Conservation (phyloP, 2,797 vertebrate genomes). For the Zalophus californianus region DNA sequence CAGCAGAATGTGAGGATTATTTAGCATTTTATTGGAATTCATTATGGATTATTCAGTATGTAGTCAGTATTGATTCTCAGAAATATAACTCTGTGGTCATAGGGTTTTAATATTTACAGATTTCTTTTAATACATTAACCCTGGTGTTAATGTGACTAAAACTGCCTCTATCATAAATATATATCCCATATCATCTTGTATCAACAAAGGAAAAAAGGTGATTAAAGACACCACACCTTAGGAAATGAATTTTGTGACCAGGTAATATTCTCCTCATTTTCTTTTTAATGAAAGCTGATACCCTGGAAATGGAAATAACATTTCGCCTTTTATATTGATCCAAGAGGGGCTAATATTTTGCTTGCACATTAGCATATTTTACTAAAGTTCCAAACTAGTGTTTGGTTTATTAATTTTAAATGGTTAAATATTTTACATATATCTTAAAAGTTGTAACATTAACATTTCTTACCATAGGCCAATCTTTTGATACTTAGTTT, state of each 20-base stretch:
- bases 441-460: not conserved
- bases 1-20: not conserved
- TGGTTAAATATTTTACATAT: slow-evolving; percentile 4
- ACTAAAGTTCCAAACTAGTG: not conserved
- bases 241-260: slow-evolving; percentile 1
- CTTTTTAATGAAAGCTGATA: slow-evolving; percentile 38
- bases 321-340: slow-evolving; percentile 31
- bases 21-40: not conserved
- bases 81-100: not conserved
- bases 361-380: not conserved
- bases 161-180: slow-evolving; percentile 24
- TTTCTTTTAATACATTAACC: not conserved
- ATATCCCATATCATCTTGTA: not conserved
- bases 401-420: slow-evolving; percentile 26
- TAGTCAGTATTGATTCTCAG: slow-evolving; percentile 10
- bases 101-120: not conserved
- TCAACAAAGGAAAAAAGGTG: not conserved
- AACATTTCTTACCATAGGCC: not conserved
- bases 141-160: slow-evolving; percentile 6
- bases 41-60: not conserved
- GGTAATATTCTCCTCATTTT: not conserved
- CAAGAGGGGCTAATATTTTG: not conserved
- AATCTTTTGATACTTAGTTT: not conserved
- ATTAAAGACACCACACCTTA: not conserved
- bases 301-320: not conserved